Conservation (phyloP, 23 tunicate genomes). For the Clavelina lepadiformis region DNA sequence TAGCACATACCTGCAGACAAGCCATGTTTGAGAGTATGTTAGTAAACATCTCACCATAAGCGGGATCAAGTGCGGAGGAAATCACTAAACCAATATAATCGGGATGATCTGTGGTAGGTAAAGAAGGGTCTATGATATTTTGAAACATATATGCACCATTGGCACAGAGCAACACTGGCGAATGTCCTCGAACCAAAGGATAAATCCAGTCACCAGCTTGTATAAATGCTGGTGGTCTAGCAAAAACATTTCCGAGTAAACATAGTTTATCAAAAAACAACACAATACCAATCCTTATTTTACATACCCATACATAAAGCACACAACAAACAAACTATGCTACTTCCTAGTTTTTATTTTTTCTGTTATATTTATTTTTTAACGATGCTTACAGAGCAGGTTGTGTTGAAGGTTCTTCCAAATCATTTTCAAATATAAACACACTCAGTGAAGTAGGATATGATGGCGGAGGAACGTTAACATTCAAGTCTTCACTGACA, state of each 20-base stretch:
- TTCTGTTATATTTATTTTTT: no score
- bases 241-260: no score
- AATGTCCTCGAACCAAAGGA: conserved; percentile 56
- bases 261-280: no score
- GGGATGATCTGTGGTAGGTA: conserved; percentile 1
- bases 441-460: conserved; percentile 52
- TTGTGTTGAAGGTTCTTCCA: no score
- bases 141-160: conserved; percentile 76
- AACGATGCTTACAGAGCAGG: no score
- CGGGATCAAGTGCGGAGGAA: conserved; percentile 45
- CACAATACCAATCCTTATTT: no score
- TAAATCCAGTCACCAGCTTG: conserved; percentile 76
- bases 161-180: conserved; percentile 47
- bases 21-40: conserved; percentile 47
- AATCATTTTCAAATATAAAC: not conserved
- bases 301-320: no score
- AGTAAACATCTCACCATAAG: conserved; percentile 46
- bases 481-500: conserved; percentile 30
- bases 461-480: conserved; percentile 61
- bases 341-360: no score
- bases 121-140: conserved; percentile 15
- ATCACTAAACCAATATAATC: conserved; percentile 52
- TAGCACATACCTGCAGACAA: conserved; percentile 27
- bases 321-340: no score
- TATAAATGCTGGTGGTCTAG: conserved; percentile 65